phyloP scores from a whole-genome alignment of 2,888 invertebrate genomes.

The Pharmacophagus antenor region DNA sequence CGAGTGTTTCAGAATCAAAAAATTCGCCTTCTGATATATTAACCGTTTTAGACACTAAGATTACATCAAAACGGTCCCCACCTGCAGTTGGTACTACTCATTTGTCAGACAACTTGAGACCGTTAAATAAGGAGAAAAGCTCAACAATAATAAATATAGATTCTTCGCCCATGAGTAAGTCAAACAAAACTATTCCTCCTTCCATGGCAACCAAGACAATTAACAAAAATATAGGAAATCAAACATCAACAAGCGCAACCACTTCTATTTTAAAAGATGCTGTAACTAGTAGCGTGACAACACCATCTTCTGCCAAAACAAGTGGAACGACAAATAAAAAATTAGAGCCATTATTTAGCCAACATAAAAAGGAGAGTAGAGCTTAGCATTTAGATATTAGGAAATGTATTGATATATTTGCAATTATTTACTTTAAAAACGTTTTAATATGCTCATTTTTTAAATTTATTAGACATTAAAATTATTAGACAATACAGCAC shows the following conservation, averaged over 20 bases:
- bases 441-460: conserved; percentile 21
- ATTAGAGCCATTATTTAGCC: conserved; percentile 27
- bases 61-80: conserved; percentile 28
- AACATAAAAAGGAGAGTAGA: conserved; percentile 40
- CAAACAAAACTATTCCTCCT: conserved; percentile 8
- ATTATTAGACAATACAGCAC: conserved; percentile 27
- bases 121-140: conserved; percentile 4
- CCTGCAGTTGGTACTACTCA: conserved; percentile 18
- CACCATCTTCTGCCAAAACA: conserved; percentile 25
- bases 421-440: conserved; percentile 15
- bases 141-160: conserved; percentile 5
- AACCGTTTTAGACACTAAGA: conserved; percentile 28
- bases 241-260: background rate
- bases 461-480: conserved; percentile 9
- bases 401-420: conserved; percentile 17
- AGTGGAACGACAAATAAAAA: conserved; percentile 33
- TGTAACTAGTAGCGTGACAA: conserved; percentile 2
- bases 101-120: conserved; percentile 6
- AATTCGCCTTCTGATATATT: conserved; percentile 32
- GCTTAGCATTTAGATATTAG: conserved; percentile 42
- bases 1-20: conserved; percentile 7
- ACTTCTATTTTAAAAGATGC: conserved; percentile 4
- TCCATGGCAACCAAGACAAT: background rate
- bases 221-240: conserved; percentile 8
- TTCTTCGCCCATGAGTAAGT: background rate